These are phyloP conservation scores for Augiades crinisus DNA, from an alignment of 2,888 invertebrate genomes.

Conservation along the genomic window DNA sequence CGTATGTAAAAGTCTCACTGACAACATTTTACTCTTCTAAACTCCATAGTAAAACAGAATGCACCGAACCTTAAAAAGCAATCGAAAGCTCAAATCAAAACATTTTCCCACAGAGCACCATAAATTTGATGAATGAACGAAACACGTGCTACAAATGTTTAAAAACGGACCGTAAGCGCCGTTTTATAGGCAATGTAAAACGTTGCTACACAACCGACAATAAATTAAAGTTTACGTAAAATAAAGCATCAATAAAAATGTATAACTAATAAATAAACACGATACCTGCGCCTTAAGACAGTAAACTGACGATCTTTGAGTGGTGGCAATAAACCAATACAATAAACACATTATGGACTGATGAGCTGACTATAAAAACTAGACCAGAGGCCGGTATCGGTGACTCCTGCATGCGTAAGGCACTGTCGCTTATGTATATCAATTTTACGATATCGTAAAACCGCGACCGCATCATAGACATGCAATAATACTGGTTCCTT, in stretches of 20 bases:
- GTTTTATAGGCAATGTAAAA: constrained; percentile 81
- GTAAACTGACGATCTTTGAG: constrained; percentile 73
- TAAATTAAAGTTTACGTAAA: constrained; percentile 81
- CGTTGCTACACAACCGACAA: constrained; percentile 74
- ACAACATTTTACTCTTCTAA: background rate
- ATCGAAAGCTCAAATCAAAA: constrained; percentile 61
- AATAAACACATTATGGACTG: constrained; percentile 78
- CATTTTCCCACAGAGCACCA: constrained; percentile 76
- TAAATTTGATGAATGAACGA: constrained; percentile 81
- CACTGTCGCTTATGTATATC: constrained; percentile 63
- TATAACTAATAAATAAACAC: constrained; percentile 82
- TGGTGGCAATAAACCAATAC: constrained; percentile 77
- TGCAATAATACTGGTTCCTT: constrained; percentile 71
- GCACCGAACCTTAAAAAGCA: constrained; percentile 34
- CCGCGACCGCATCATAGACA: constrained; percentile 60
- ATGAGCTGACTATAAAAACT: constrained; percentile 61
- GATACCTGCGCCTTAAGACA: constrained; percentile 79
- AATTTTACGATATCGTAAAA: constrained; percentile 77
- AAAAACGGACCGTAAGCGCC: constrained; percentile 77
- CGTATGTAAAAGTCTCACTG: too few species aligned
- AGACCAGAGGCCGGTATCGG: constrained; percentile 46
- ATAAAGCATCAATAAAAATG: constrained; percentile 80
- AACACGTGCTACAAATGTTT: constrained; percentile 80
- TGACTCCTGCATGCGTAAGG: constrained; percentile 36
- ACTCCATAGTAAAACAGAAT: background rate